Evolutionary conservation across 2,888 invertebrate genomes (phyloP).

Genomic region (Morinoia aosen): DNA sequence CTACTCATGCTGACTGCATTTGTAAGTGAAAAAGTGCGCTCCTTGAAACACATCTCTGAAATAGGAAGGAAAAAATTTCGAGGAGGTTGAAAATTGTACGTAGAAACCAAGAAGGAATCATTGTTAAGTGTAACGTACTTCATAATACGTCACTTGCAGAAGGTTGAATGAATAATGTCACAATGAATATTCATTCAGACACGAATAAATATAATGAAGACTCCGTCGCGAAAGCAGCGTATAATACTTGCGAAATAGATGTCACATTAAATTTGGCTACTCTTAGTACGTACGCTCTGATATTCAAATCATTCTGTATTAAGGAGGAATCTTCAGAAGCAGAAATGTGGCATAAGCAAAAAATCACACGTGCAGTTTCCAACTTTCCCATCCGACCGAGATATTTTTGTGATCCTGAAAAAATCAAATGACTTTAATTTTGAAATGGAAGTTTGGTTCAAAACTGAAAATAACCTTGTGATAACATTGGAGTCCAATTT

Average conservation of each 20-base stretch:
- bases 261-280: neutral
- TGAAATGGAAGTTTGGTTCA: neutral
- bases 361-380: neutral
- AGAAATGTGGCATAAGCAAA: neutral
- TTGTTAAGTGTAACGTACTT: neutral
- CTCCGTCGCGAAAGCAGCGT: neutral
- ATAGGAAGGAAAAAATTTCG: neutral
- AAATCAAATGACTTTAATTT: neutral
- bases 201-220: neutral
- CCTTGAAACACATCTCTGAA: neutral
- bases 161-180: neutral
- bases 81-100: neutral
- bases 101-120: neutral
- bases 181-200: neutral
- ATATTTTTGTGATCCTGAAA: neutral
- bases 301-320: neutral
- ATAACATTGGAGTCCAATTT: neutral
- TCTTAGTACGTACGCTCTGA: neutral
- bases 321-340: neutral
- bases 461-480: neutral
- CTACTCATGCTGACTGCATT: neutral
- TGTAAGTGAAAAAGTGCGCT: neutral
- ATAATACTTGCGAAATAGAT: neutral
- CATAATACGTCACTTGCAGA: neutral
- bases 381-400: neutral